Conservation (phyloP, 2,113 vertebrate species). For the Cacatua alba region DNA sequence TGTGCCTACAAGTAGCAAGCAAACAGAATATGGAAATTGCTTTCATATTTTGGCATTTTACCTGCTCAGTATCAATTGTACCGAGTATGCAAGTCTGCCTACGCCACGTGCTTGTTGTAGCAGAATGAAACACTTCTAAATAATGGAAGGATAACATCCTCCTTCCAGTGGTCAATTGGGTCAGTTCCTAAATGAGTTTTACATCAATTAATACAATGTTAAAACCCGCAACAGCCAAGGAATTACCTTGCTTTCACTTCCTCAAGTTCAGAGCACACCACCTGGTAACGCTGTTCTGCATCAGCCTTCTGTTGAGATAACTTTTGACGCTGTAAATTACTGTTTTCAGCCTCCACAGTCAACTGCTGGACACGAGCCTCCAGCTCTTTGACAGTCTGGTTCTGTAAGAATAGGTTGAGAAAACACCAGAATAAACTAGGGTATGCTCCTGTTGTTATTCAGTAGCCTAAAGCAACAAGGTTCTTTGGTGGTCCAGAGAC, state of each 20-base stretch:
- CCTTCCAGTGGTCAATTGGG: background rate
- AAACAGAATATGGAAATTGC: background rate
- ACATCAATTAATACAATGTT: background rate
- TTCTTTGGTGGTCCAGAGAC: constrained; percentile 27
- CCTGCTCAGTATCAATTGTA: background rate
- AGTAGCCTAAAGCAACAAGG: constrained; percentile 55
- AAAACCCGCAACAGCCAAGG: background rate
- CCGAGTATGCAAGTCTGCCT: background rate
- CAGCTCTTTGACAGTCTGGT: constrained; percentile 83
- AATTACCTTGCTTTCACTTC: constrained; percentile 85
- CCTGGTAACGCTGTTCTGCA: constrained; percentile 82
- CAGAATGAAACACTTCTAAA: background rate
- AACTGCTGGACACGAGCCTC: constrained; percentile 88
- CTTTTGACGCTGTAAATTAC: constrained; percentile 82
- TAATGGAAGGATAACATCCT: background rate
- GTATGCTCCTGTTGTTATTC: background rate
- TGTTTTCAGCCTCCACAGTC: constrained; percentile 86
- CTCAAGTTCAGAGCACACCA: constrained; percentile 80
- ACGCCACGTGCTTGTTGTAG: background rate
- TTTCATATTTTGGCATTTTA: background rate
- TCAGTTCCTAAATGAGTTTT: background rate
- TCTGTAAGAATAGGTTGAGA: constrained; percentile 74
- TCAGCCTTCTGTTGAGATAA: constrained; percentile 87
- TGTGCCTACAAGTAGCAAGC: constrained; percentile 70
- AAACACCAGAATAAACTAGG: background rate